These are phyloP conservation scores for Axinella damicornis DNA, from an alignment of 37 sponge, comb jelly and placozoan genomes.

Conservation along the genomic window DNA sequence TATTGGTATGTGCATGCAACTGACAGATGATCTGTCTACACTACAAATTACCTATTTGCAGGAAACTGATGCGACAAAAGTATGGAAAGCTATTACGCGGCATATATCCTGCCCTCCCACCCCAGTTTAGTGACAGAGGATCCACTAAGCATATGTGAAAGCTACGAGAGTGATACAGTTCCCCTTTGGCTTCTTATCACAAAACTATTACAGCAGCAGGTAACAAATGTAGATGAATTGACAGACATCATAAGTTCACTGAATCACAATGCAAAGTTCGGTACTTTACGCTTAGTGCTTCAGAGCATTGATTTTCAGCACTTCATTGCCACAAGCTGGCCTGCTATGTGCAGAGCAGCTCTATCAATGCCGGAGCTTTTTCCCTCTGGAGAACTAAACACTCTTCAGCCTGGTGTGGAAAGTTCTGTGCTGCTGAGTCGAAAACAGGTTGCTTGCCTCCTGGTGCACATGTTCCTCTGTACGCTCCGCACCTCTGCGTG, in stretches of 20 bases:
- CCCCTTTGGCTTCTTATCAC: neutral
- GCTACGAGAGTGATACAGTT: neutral
- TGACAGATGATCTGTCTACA: too few species aligned
- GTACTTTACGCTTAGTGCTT: neutral
- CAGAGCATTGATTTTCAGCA: neutral
- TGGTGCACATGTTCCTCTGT: slow-evolving; percentile 34
- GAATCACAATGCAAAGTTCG: neutral
- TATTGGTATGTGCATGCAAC: too few species aligned
- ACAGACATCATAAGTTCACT: neutral
- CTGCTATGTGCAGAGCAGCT: neutral
- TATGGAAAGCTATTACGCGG: too few species aligned
- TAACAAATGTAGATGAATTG: neutral
- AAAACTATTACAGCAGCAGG: neutral
- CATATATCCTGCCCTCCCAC: slow-evolving; percentile 3
- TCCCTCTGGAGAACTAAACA: neutral
- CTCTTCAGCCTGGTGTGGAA: neutral
- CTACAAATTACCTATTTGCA: too few species aligned
- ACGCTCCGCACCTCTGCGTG: neutral
- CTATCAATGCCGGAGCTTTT: slow-evolving; percentile 14
- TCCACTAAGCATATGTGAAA: neutral
- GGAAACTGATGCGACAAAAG: too few species aligned
- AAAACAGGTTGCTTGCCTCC: slow-evolving; percentile 17
- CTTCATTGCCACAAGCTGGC: neutral
- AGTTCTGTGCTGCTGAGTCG: neutral
- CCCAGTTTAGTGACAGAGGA: neutral